Evolutionary conservation across 2,888 invertebrate genomes (phyloP).

Genomic region (Diplolepis rosae): DNA sequence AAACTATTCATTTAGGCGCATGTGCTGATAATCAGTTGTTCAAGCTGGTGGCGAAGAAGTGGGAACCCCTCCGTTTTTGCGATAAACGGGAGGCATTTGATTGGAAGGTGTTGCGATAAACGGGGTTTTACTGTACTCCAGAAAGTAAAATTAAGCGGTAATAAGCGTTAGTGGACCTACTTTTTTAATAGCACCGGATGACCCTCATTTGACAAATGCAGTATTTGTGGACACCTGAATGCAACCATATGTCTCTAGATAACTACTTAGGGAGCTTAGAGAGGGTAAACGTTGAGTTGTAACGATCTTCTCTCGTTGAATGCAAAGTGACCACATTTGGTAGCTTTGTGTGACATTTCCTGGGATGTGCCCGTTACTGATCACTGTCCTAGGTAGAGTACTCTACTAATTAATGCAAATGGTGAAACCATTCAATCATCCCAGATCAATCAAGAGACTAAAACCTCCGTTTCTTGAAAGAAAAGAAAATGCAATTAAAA

Average conservation of each 20-base stretch:
- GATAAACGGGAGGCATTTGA: too few relatives aligned
- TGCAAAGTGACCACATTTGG: constrained; percentile 12
- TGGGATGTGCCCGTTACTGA: not conserved
- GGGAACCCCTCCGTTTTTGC: too few relatives aligned
- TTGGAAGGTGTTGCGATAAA: too few relatives aligned
- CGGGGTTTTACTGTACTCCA: too few relatives aligned
- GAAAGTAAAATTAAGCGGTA: too few relatives aligned
- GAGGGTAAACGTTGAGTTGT: not conserved
- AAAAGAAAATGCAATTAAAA: not conserved
- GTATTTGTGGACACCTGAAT: constrained; percentile 6
- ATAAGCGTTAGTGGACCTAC: too few relatives aligned
- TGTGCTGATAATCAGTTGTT: too few relatives aligned
- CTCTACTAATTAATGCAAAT: not conserved
- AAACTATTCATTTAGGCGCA: too few relatives aligned
- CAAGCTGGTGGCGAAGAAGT: too few relatives aligned
- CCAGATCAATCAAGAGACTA: not conserved
- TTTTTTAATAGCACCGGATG: not conserved
- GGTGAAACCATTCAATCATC: constrained; percentile 16
- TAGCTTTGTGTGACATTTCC: constrained; percentile 1
- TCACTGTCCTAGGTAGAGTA: not conserved
- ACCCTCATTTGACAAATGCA: constrained; percentile 2
- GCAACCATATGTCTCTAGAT: not conserved
- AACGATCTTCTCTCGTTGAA: not conserved
- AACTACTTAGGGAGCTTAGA: not conserved
- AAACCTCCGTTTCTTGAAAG: not conserved